phyloP scores from a whole-genome alignment of 2,888 invertebrate species.

The Anarsia innoxiella region DNA sequence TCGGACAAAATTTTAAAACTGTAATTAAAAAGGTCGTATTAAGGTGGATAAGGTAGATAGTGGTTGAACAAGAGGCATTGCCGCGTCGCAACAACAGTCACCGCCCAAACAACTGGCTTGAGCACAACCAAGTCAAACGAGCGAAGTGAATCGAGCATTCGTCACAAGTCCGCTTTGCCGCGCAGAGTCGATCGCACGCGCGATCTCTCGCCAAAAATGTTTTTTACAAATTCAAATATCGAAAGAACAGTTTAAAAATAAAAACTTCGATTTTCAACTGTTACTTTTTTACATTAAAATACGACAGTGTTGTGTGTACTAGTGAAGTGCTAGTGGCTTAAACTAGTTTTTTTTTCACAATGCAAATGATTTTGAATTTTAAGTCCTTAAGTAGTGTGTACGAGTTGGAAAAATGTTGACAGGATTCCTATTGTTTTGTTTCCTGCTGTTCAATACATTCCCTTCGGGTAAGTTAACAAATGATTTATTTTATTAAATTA shows the following conservation, averaged over 20 bases:
- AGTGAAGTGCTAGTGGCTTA: too few relatives aligned
- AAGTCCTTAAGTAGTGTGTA: slow-evolving; percentile 45
- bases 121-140: too few relatives aligned
- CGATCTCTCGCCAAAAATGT: slow-evolving; percentile 41
- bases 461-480: slow-evolving; percentile 46
- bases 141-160: too few relatives aligned
- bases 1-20: too few relatives aligned
- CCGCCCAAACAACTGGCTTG: slow-evolving; percentile 14
- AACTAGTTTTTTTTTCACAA: slow-evolving; percentile 40
- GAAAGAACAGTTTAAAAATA: slow-evolving; percentile 22
- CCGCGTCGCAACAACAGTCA: slow-evolving; percentile 25
- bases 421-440: slow-evolving; percentile 50
- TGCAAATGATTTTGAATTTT: slow-evolving; percentile 57
- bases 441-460: slow-evolving; percentile 44
- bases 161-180: slow-evolving; percentile 40
- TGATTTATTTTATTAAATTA: too few relatives aligned
- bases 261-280: slow-evolving; percentile 30
- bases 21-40: too few relatives aligned
- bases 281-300: slow-evolving; percentile 41
- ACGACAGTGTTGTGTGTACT: slow-evolving; percentile 40
- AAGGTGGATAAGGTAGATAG: not conserved
- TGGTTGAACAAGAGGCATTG: slow-evolving; percentile 5
- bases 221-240: slow-evolving; percentile 28
- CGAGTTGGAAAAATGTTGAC: slow-evolving; percentile 60
- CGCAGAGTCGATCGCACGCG: slow-evolving; percentile 34